Conservation (phyloP, 2,888 invertebrate genomes). For the Stenchaetothrips biformis region DNA sequence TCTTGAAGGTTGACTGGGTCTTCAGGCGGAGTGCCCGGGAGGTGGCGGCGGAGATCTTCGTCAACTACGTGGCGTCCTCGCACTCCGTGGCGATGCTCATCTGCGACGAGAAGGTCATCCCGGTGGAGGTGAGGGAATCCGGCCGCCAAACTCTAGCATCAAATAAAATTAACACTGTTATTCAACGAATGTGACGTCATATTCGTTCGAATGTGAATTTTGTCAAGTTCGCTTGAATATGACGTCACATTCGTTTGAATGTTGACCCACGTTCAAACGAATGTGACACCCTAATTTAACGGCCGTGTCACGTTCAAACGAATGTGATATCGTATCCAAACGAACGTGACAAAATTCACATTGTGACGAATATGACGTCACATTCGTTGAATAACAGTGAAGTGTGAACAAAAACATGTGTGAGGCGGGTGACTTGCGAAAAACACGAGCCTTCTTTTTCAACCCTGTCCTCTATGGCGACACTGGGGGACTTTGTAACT, state of each 20-base stretch:
- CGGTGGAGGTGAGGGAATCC: background rate
- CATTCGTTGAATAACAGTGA: too few species aligned
- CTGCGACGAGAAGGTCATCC: conserved; percentile 15
- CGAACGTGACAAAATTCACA: too few species aligned
- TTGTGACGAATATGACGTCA: too few species aligned
- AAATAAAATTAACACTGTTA: background rate
- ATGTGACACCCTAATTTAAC: too few species aligned
- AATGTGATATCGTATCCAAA: too few species aligned
- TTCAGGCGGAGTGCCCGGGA: background rate
- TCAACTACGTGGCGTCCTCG: conserved; percentile 7
- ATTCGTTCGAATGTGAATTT: background rate
- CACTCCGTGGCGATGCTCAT: conserved; percentile 1
- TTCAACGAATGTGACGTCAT: background rate
- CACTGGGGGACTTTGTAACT: background rate
- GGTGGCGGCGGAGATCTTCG: conserved; percentile 2
- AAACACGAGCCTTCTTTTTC: background rate
- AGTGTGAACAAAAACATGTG: too few species aligned
- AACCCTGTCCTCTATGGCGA: background rate
- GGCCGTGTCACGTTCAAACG: too few species aligned
- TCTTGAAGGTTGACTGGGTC: background rate
- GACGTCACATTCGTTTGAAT: too few species aligned
- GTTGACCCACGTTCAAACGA: too few species aligned
- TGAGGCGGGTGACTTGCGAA: too few species aligned
- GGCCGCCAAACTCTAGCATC: background rate
- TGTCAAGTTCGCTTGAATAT: too few species aligned